phyloP scores from a whole-genome alignment of 2,113 vertebrate genomes.

The Colossoma macropomum region DNA sequence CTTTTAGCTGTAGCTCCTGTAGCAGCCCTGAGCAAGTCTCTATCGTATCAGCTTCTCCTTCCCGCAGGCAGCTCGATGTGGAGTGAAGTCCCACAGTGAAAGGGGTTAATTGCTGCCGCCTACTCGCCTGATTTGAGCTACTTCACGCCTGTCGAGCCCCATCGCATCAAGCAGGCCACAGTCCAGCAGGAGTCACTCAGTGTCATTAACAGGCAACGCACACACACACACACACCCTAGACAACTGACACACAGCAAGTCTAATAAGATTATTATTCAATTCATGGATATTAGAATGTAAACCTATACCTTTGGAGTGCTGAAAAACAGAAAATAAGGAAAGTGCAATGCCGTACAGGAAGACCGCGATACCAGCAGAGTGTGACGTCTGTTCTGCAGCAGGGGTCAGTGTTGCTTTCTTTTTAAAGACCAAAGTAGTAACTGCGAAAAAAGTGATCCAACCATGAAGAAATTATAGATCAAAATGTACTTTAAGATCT shows the following conservation, averaged over 20 bases:
- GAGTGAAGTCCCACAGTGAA: conserved; percentile 74
- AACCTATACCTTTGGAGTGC: neutral
- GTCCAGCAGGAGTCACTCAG: conserved; percentile 62
- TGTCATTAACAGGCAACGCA: conserved; percentile 62
- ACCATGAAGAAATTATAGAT: neutral
- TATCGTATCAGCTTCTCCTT: conserved; percentile 43
- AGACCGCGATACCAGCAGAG: neutral
- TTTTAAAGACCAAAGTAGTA: neutral
- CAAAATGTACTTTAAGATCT: neutral
- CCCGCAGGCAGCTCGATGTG: conserved; percentile 78
- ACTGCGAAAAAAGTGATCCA: neutral
- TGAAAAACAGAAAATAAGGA: neutral
- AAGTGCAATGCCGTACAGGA: neutral
- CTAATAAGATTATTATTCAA: neutral
- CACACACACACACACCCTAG: conserved; percentile 24
- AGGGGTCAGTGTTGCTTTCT: conserved; percentile 76
- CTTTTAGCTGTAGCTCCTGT: neutral
- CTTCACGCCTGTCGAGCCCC: conserved; percentile 81
- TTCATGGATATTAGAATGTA: neutral
- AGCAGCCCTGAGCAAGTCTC: neutral
- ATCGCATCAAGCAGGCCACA: conserved; percentile 76
- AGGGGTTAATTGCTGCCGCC: conserved; percentile 80
- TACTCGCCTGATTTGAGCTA: conserved; percentile 80
- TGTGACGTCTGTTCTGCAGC: conserved; percentile 52
- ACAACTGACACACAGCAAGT: neutral